A percentile compares a stretch with the other conserved stretches of the same genome.
These are phyloP conservation scores for Pandion haliaetus DNA, from an alignment of 2,113 vertebrate species.

Conservation along the genomic window DNA sequence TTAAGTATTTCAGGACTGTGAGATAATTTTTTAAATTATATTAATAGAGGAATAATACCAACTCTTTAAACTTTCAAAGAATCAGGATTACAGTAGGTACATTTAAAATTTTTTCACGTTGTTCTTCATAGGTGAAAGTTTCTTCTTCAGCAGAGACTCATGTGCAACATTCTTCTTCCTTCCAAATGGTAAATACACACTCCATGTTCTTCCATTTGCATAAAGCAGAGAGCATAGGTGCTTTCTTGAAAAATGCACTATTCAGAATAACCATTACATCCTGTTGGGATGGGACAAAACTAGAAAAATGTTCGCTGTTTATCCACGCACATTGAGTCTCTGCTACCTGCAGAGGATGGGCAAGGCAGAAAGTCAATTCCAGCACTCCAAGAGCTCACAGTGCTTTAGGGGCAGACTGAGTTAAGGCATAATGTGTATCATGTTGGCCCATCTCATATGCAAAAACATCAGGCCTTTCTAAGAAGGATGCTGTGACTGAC, in stretches of 20 bases:
- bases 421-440: accelerated
- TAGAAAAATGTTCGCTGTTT: neutral
- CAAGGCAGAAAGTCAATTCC: neutral
- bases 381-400: neutral
- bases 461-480: neutral
- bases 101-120: neutral
- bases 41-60: neutral
- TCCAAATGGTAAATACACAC: neutral
- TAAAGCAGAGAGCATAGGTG: neutral
- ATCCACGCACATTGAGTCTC: neutral
- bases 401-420: neutral
- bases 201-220: neutral
- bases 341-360: neutral
- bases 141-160: neutral
- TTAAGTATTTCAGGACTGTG: neutral
- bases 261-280: neutral
- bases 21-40: neutral
- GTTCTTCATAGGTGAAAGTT: neutral
- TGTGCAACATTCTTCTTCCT: neutral
- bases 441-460: accelerated
- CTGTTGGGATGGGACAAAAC: neutral
- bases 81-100: neutral
- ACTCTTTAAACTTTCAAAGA: neutral
- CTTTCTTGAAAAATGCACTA: neutral
- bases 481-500: neutral